Base-by-base conservation (phyloP, 1,140 invertebrate species). In the Limonius californicus region DNA sequence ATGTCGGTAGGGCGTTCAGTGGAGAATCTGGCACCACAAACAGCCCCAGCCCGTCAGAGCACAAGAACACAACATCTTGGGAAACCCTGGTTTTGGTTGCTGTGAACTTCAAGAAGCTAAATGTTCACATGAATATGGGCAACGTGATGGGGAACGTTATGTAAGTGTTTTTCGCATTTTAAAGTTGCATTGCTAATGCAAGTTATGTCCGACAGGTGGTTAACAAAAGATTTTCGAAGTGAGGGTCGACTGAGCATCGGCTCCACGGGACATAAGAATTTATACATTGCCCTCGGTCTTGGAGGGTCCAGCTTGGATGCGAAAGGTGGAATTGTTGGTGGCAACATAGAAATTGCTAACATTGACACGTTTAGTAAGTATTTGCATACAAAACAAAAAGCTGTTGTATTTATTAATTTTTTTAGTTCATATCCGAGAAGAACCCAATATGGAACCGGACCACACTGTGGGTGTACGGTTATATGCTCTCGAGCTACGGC, bases 51-150 rank as follows among this genome's bases (percentile, higher is more conserved):
- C 35, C 35, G 3, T 39, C 35, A 6, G 79, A 84, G 55, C 65
- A 80, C 12, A 83, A 85, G 66, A 81, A 67, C 75, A 68, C 76
- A 72, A 80, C 89, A 1, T 86, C 89, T 15, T 98, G 95, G 96
- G 94, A 98, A 78, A 98, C 95, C 1, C 78, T 98, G 12, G 95
- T 98, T 1, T 78, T 98, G 27, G 97, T 98, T 81, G 93, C 94
- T 0, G 88, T 98, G 9, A 98, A 97, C 79, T 93, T 98, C 70
- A 95, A 94, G 2, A 88, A 91, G 68, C 80, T 98, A 18, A 96
- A 97, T 77, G 91, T 98, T 14, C 93, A 97, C 71, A 97, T 98
- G 91, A 98, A 98, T 78, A 99, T 99, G 93, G 94, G 95, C 15
- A 98, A 98, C 75, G 95, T 98, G 0, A 98, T 98, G 92, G 96